Conservation (phyloP, 2,113 vertebrate genomes). For the Thryonomys swinderianus region DNA sequence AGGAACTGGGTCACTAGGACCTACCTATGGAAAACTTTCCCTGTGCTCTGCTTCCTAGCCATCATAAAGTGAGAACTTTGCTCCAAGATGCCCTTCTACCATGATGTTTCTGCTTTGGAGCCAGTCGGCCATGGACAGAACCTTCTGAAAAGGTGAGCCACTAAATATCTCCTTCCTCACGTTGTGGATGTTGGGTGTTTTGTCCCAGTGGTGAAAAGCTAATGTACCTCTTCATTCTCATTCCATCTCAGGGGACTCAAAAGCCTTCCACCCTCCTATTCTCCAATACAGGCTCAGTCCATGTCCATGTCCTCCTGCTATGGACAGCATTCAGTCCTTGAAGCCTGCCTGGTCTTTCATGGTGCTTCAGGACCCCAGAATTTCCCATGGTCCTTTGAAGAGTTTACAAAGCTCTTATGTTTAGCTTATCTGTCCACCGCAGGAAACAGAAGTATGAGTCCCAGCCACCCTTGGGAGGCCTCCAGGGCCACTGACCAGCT, state of each 20-base stretch:
- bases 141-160: background rate
- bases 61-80: background rate
- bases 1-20: background rate
- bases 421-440: rapidly evolving
- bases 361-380: background rate
- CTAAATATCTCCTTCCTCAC: background rate
- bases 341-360: no score
- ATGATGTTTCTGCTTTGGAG: background rate
- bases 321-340: no score
- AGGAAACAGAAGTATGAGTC: background rate
- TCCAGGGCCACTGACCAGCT: background rate
- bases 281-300: background rate
- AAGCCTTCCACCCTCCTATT: background rate
- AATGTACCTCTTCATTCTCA: background rate
- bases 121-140: background rate
- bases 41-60: background rate
- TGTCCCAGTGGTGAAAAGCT: background rate
- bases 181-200: background rate
- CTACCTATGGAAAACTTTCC: background rate
- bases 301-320: background rate
- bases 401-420: background rate
- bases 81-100: background rate
- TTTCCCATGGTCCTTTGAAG: background rate
- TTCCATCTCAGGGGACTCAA: background rate
- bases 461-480: rapidly evolving